Percentiles rank a stretch among this genome's conserved stretches.
Evolutionary conservation across 2,888 invertebrate species (phyloP).

Genomic region (Branchipolynoe longqiensis): DNA sequence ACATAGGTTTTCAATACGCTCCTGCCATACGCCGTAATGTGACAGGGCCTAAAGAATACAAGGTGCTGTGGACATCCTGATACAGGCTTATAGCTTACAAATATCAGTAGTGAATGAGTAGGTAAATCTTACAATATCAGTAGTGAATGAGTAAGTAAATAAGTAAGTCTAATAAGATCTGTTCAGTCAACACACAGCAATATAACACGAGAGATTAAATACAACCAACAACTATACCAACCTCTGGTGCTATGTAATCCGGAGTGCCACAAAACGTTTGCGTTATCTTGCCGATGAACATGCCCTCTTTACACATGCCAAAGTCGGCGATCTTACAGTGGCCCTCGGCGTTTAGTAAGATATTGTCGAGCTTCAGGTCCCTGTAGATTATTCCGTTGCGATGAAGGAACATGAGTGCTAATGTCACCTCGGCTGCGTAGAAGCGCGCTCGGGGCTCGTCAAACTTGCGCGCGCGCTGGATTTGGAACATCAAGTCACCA

Average conservation of each 20-base stretch:
- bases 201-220: background rate
- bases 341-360: conserved; percentile 97
- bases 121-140: no score
- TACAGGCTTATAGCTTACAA: no score
- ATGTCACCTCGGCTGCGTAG: conserved; percentile 98
- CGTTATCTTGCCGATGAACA: conserved; percentile 91
- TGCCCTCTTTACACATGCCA: conserved; percentile 99
- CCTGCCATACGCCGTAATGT: no score
- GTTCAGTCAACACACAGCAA: no score
- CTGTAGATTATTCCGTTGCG: conserved; percentile 98
- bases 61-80: no score
- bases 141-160: no score
- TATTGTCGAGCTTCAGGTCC: conserved; percentile 99
- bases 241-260: conserved; percentile 99
- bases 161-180: no score
- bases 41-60: no score
- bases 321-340: conserved; percentile 84
- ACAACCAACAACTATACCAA: conserved; percentile 75
- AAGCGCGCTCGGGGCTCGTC: conserved; percentile 96
- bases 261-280: conserved; percentile 99
- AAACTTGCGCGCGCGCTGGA: conserved; percentile 98
- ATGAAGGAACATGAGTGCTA: conserved; percentile 98
- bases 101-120: no score
- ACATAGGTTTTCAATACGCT: no score
- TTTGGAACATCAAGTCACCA: conserved; percentile 96